Base-by-base conservation (phyloP, 2,888 invertebrate genomes). In the Ptychoptera albimana region DNA sequence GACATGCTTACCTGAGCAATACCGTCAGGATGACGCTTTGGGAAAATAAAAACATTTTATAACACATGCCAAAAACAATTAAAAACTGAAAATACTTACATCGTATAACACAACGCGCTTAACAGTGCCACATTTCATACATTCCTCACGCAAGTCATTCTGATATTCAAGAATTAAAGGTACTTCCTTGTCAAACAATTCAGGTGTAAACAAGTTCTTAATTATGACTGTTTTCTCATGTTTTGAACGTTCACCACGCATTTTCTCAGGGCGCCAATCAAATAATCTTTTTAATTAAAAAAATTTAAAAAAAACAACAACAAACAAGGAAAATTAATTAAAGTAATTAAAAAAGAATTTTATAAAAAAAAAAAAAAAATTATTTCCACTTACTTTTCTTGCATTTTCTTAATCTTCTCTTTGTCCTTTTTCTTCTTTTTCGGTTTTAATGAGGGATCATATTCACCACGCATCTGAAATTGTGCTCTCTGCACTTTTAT, bases 261-360 rank as follows among this genome's bases (percentile, higher is more conserved):
- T 73, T 60, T 87, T 88, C 54, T 97, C 96, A 0, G 96, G 94
- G 48, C 88, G 73, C 98, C 98, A 98, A 61, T 92, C 94, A 61
- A 98, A 88, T 41, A 96, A 68, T 59, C 82, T 82, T 53, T 12
- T 56, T 54, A 47, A 41, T 44, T 44, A 6, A 37, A 12, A 42
- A 16, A 38, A 15, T 15, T 41, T 30, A 12, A 39, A 31, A 37
- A 11, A 37, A 31, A 8, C 8, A 31, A 31, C 31, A 34, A n/a
- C 4, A 10, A 34, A 9, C 34, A n/a, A 34, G 9, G 34, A 8
- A n/a, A 34, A 34, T 9, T 6, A n/a, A 6, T 34, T 31, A 31
- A 8, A 34, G n/a, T n/a, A 34, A n/a, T 34, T n/a, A 34, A 34
- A 34, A 34, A 34, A 6, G 11, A 6, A 34, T 31, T 31, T 31